Evolutionary conservation across 2,113 vertebrate genomes (phyloP), one percentile per base, ranked within the genome.

Genomic region (Marmota flaviventris): DNA sequence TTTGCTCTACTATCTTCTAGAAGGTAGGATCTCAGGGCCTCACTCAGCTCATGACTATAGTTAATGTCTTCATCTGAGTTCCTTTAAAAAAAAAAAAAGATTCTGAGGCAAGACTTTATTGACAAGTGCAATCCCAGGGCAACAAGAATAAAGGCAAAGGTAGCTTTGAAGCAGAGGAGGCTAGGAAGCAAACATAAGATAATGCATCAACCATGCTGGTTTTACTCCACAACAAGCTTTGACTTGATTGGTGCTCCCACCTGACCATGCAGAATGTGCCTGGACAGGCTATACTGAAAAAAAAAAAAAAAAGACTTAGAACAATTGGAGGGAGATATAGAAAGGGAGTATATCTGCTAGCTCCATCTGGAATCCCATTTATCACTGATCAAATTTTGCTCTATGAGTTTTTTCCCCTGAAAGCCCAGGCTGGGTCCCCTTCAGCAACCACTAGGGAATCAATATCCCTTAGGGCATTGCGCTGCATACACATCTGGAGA

Each of bases 31-130:
- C 22, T n/a, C 34, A 29, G 13, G 37, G 22, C 20, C 82, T 67
- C 17, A 10, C 34, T 87, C 76, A 88, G 25, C 73, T 93, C 16
- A 25, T 73, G 29, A 8, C 39, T 6, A 18, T 2, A 79, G 45
- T 79, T 81, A 65, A 17, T 77, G 24, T 24, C 22, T 93, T 89
- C 73, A 48, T 65, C 78, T 85, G 85, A 85, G 61, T 95, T 95
- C 25, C 39, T 39, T 63, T 34, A 24, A 77, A 88, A 82, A 78
- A 24, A 77, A 88, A 51, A 77, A 78, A 85, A 17, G 37, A 85
- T 17, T 79, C 13, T 32, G 14, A 82, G 53, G 34, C 22, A 51
- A 85, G 61, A 56, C 63, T 93, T 94, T 63, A 61, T 24, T 39
- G 20, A 32, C 51, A 82, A 48, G 37, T 42, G 0, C 51, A 34